phyloP scores from a whole-genome alignment of 2,888 invertebrate genomes.

The Dioctria linearis region DNA sequence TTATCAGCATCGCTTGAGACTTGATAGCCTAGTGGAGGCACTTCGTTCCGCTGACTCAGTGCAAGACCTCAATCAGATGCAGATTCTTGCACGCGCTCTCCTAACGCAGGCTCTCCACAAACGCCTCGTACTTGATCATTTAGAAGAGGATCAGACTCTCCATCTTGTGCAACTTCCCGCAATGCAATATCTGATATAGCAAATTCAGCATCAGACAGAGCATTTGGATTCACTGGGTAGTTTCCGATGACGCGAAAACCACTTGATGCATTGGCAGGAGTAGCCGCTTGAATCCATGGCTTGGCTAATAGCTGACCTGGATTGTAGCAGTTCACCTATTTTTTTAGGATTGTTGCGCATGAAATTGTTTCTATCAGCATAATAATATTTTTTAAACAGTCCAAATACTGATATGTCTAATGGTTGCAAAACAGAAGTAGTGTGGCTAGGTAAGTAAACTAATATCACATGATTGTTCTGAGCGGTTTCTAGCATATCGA shows the following conservation, averaged over 20 bases:
- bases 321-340: slow-evolving; percentile 24
- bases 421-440: slow-evolving; percentile 20
- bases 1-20: too few relatives aligned
- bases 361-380: neutral
- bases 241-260: neutral
- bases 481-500: slow-evolving; percentile 44
- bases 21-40: slow-evolving; percentile 4
- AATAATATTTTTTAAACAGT: slow-evolving; percentile 24
- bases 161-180: neutral
- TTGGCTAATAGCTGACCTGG: neutral
- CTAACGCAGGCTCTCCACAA: slow-evolving; percentile 12
- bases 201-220: too few relatives aligned
- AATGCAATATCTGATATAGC: too few relatives aligned
- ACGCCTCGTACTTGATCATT: slow-evolving; percentile 8
- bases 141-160: neutral
- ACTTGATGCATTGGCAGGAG: neutral
- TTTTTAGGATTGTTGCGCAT: slow-evolving; percentile 8
- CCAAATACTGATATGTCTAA: slow-evolving; percentile 26
- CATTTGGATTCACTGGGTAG: neutral
- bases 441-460: slow-evolving; percentile 18
- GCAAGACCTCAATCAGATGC: neutral
- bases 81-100: neutral
- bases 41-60: neutral
- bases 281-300: slow-evolving; percentile 16
- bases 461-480: slow-evolving; percentile 31